Evolutionary conservation across 2,113 vertebrate genomes (phyloP), one percentile per base, ranked within the genome.

Genomic region (Gadus macrocephalus): DNA sequence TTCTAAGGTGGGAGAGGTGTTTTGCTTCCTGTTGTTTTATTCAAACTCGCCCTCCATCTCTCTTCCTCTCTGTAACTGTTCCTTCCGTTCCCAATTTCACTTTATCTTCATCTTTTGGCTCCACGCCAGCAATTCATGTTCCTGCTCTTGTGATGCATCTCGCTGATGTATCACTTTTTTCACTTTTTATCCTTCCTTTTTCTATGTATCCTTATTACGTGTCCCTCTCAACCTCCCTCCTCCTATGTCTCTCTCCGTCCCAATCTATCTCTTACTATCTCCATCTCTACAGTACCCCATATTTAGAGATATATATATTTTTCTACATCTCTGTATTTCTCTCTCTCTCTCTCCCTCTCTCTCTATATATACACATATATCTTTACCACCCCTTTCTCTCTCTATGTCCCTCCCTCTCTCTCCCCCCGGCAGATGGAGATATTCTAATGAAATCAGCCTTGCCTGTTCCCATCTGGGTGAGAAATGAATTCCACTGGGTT

Each of bases 401-500:
- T n/a, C 9, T 6, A 17, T n/a, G 1, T 8, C 19, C 4, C 49
- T 35, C n/a, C 19, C 62, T 38, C 61, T 27, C 61, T 62, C 65
- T 25, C 65, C 4, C 19, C 1, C 22, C 25, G 35, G 5, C 86
- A 89, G 85, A 87, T 85, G 85, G 86, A 83, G 67, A 49, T 84
- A 75, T 87, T 88, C 85, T 88, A 87, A 90, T 87, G 79, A 86
- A 90, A 88, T 88, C 83, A 83, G 83, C 78, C 82, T 83, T 90
- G 84, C 86, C 87, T 83, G 83, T 77, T 88, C 78, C 86, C 87
- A 90, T 89, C 85, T 87, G 86, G 84, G 86, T 88, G 88, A 90
- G 83, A 86, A 87, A 89, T 90, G 85, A 90, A 88, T 90, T 88
- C 87, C 69, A 80, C 78, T 67, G 80, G 82, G 83, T 86, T 85